Base-by-base conservation (phyloP, 2,113 vertebrate genomes). In the Coptodon bakossiorum region DNA sequence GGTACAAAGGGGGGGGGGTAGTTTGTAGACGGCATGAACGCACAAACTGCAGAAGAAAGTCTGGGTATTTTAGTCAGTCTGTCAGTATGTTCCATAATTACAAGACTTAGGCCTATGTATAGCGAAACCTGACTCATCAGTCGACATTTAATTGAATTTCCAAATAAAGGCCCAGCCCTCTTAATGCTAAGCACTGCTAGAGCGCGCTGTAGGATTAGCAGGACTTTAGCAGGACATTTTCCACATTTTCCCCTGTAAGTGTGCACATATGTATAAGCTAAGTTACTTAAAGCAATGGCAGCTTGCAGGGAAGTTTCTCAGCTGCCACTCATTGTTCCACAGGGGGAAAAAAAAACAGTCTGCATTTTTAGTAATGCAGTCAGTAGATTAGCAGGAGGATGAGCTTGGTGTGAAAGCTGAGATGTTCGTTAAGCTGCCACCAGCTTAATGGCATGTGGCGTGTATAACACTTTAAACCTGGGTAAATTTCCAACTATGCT, bases 381-480 rank as follows among this genome's bases (percentile, higher is more conserved):
- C 29, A 10, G 54, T 73, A 88, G 88, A 90, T 93, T 88, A 85
- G 61, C 6, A 6, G 57, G 40, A 90, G 85, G 83, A 90, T 87
- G 89, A 89, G 80, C 53, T 84, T 4, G 83, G 85, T 85, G 89
- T 90, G 91, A 93, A 94, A 92, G 79, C 89, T 19, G 86, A 93
- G 91, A 89, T 73, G 80, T 88, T 78, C 5, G 63, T 84, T 88
- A 92, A 94, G 91, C 90, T 59, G 71, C 66, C 22, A 31, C 57
- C 79, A 73, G 87, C 82, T 90, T 92, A 86, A 93, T 88, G 84
- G 81, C 91, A 93, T 94, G 81, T 94, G 94, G 90, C 76, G 2
- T 80, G 83, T 88, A 87, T 89, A 88, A 87, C 43, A 34, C 48
- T 52, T 88, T 87, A 86, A 90, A 90, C 80, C 83, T 83, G 83